Evolutionary conservation across 2,797 vertebrate genomes (phyloP).

Genomic region (Rhabdomys pumilio): DNA sequence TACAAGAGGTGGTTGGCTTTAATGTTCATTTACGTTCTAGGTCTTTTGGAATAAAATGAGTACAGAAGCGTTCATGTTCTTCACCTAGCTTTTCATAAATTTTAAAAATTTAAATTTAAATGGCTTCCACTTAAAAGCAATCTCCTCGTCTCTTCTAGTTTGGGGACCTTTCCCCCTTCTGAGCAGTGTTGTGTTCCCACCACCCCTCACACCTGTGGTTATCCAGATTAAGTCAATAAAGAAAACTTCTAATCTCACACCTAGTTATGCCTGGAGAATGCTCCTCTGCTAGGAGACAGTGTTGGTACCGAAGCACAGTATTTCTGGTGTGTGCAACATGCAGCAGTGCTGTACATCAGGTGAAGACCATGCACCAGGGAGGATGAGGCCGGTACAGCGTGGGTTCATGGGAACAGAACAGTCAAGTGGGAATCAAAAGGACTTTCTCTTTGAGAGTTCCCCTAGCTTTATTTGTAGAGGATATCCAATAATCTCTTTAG

Average conservation of each 20-base stretch:
- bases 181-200: constrained; percentile 62
- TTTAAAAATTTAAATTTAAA: constrained; percentile 94
- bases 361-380: constrained; percentile 94
- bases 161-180: constrained; percentile 78
- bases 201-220: constrained; percentile 76
- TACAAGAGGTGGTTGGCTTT: constrained; percentile 88
- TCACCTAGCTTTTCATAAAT: constrained; percentile 91
- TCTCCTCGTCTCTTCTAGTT: constrained; percentile 82
- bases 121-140: constrained; percentile 92
- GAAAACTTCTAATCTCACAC: constrained; percentile 94
- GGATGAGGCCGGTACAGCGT: not conserved
- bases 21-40: constrained; percentile 89
- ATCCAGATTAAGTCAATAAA: constrained; percentile 91
- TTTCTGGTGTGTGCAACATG: constrained; percentile 95
- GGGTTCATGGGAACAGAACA: constrained; percentile 89
- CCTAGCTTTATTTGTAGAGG: constrained; percentile 97
- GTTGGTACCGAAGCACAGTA: constrained; percentile 90
- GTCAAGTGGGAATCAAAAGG: constrained; percentile 99
- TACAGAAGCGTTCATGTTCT: constrained; percentile 92
- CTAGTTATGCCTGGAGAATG: constrained; percentile 91
- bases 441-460: constrained; percentile 98
- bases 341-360: constrained; percentile 91
- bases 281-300: constrained; percentile 93
- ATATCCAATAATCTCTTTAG: constrained; percentile 96
- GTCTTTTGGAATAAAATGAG: constrained; percentile 93